Conservation (phyloP, 2,113 vertebrate species). For the Hippotragus niger region DNA sequence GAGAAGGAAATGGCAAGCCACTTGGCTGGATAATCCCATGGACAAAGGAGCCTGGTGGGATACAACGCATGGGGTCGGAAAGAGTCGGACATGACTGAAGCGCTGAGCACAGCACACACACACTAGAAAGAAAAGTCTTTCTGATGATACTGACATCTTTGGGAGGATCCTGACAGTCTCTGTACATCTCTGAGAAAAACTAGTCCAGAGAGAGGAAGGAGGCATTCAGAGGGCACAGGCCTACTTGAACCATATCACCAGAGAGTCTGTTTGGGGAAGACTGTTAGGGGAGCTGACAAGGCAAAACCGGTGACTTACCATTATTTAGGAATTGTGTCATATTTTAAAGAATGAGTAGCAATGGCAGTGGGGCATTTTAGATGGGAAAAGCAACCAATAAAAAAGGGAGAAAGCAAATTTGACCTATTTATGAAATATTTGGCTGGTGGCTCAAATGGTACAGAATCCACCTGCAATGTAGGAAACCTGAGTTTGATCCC, state of each 20-base stretch:
- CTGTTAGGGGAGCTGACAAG: not conserved
- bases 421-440: not conserved
- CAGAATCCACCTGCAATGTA: not conserved
- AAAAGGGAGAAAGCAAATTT: not conserved
- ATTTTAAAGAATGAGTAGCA: not conserved
- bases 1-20: not conserved
- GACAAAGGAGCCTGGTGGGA: not conserved
- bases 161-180: not conserved
- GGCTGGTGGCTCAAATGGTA: not conserved
- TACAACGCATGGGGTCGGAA: not conserved
- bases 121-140: not conserved
- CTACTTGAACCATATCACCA: not conserved
- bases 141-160: not conserved
- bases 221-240: not conserved
- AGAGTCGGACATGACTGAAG: not conserved
- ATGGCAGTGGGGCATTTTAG: not conserved
- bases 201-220: not conserved
- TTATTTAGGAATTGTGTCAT: not conserved
- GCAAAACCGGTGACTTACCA: not conserved
- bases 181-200: not conserved
- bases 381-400: not conserved
- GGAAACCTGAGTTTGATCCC: not conserved
- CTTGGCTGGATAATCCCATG: not conserved
- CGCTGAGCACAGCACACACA: accelerated
- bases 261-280: not conserved